Percentiles rank a stretch among this genome's conserved stretches.
Evolutionary conservation across 2,113 vertebrate species (phyloP).

Genomic region (Thamnaconus septentrionalis): DNA sequence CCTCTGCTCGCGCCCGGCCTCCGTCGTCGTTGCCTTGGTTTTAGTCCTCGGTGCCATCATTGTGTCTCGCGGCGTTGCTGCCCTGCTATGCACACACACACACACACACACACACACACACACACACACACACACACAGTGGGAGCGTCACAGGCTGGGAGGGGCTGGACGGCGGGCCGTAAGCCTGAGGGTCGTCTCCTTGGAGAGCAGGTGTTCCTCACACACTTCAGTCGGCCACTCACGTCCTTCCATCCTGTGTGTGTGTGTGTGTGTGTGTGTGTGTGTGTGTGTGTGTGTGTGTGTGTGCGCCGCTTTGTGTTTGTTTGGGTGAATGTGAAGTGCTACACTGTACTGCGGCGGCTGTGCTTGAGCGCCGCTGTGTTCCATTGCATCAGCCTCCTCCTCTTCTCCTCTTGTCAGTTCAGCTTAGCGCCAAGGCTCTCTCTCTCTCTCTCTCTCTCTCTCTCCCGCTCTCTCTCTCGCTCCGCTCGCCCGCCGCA

Average conservation of each 20-base stretch:
- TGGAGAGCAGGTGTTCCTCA: conserved; percentile 10
- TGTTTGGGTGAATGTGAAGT: conserved; percentile 25
- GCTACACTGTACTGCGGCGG: conserved; percentile 44
- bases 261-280: conserved; percentile 16
- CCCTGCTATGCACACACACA: conserved; percentile 1
- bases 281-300: conserved; percentile 8
- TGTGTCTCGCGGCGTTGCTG: no score
- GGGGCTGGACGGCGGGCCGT: conserved; percentile 14
- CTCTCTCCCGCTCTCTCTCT: no score
- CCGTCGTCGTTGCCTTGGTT: no score
- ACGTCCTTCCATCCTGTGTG: conserved; percentile 10
- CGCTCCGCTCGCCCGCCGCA: conserved; percentile 14
- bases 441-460: conserved; percentile 4
- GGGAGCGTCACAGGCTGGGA: conserved; percentile 4
- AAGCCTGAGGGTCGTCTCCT: conserved; percentile 14
- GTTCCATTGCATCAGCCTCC: conserved; percentile 56
- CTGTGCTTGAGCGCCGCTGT: conserved; percentile 32
- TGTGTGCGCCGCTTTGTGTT: conserved; percentile 2
- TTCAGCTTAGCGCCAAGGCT: conserved; percentile 55
- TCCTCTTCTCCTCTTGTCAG: conserved; percentile 65
- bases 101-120: conserved; percentile 7
- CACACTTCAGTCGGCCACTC: conserved; percentile 8
- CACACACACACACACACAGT: conserved; percentile 5
- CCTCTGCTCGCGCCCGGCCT: no score
- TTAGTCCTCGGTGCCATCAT: no score